Conservation (phyloP, 2,888 invertebrate species). For the Charanyca ferruginea region DNA sequence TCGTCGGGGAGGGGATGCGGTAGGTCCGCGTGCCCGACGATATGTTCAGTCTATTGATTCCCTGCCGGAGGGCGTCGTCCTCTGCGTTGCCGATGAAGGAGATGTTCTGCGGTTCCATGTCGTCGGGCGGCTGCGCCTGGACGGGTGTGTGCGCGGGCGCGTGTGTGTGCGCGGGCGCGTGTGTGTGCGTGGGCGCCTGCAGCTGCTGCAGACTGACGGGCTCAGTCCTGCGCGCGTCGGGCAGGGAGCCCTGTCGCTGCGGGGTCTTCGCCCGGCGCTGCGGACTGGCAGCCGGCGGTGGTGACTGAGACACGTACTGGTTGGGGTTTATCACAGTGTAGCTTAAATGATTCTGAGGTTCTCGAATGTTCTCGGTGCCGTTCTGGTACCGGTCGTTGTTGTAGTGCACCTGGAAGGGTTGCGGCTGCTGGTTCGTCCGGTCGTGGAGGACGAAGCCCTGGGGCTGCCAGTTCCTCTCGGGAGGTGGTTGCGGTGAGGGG, state of each 20-base stretch:
- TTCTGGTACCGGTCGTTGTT: constrained; percentile 92
- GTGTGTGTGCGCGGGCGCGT: constrained; percentile 86
- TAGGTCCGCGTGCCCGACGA: constrained; percentile 97
- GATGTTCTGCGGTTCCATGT: constrained; percentile 98
- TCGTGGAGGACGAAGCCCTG: constrained; percentile 94
- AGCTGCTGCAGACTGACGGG: constrained; percentile 90
- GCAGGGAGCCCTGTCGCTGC: constrained; percentile 91
- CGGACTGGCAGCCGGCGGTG: constrained; percentile 86
- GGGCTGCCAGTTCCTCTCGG: constrained; percentile 84
- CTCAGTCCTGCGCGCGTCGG: constrained; percentile 75
- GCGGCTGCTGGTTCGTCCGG: constrained; percentile 76
- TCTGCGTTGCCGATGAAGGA: constrained; percentile 96
- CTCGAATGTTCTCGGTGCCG: constrained; percentile 91
- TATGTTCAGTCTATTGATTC: constrained; percentile 95
- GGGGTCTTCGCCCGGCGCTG: constrained; percentile 83
- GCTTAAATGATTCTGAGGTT: constrained; percentile 88
- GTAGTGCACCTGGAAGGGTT: constrained; percentile 83
- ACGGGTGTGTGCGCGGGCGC: constrained; percentile 67
- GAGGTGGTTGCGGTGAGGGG: constrained; percentile 81
- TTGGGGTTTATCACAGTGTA: constrained; percentile 91
- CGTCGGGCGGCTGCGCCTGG: constrained; percentile 92
- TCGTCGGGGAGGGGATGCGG: constrained; percentile 96
- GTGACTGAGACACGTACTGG: constrained; percentile 90
- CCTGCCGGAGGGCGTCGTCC: constrained; percentile 91
- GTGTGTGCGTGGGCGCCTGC: constrained; percentile 87